These are phyloP conservation scores for Carcina quercana DNA, from an alignment of 2,888 invertebrate species.

Conservation along the genomic window DNA sequence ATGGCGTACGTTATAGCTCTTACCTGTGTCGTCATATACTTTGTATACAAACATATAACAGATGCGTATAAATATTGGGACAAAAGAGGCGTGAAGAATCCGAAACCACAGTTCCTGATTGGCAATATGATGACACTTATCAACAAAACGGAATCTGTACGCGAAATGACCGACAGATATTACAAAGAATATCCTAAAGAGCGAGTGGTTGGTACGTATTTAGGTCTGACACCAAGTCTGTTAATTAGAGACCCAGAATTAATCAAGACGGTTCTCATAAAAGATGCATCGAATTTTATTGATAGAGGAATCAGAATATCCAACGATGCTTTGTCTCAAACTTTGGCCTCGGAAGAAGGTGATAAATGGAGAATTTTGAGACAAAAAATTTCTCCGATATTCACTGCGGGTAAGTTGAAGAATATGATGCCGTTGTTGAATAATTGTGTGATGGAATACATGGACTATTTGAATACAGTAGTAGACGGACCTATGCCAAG, in stretches of 20 bases:
- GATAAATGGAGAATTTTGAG: conserved; percentile 35
- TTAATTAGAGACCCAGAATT: conserved; percentile 29
- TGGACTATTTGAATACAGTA: conserved; percentile 19
- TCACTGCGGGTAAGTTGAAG: conserved; percentile 30
- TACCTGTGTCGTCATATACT: too few species aligned
- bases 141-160: conserved; percentile 7
- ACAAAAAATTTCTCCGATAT: conserved; percentile 33
- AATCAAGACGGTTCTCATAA: conserved; percentile 25
- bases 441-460: conserved; percentile 23
- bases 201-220: conserved; percentile 29
- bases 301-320: conserved; percentile 24
- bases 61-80: conserved; percentile 7
- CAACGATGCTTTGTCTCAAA: conserved; percentile 23
- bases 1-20: too few species aligned
- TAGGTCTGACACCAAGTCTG: conserved; percentile 22
- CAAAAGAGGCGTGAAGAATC: conserved; percentile 7
- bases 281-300: conserved; percentile 29
- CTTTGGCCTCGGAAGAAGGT: conserved; percentile 30
- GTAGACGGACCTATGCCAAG: conserved; percentile 20
- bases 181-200: conserved; percentile 24
- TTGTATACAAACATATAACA: too few species aligned
- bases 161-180: conserved; percentile 7
- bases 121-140: conserved; percentile 5
- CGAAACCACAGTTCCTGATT: conserved; percentile 1
- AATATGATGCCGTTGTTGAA: conserved; percentile 33